Base-by-base conservation (phyloP, 2,113 vertebrate species). In the Psilopogon haemacephalus region DNA sequence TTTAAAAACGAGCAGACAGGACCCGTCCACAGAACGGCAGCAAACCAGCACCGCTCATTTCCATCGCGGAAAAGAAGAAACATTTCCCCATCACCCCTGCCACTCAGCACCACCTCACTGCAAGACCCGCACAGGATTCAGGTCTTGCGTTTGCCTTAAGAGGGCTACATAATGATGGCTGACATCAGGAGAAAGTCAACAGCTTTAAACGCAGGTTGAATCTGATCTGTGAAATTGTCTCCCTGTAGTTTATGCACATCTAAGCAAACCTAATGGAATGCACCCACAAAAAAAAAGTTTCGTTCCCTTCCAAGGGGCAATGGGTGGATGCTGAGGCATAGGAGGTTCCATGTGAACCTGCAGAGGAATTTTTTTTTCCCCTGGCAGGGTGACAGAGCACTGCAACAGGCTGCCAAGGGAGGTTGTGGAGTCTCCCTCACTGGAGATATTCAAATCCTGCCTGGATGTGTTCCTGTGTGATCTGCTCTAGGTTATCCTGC, bases 121-220 rank as follows among this genome's bases (percentile, higher is more conserved):
- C 68, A 50, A 1, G 8, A 12, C 28, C 40, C 9, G 11, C 28
- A 32, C 1, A 12, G 46, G 19, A 40, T 75, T 63, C 5, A 1
- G 11, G 35, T 65, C 7, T 48, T 18, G 18, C n/a, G n/a, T n/a
- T n/a, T 62, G 15, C 18, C 20, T 8, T 46, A 0, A 1, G 0
- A 35, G 40, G 9, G 9, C 9, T n/a, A 5, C 19, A 6, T 33
- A 37, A 16, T 1, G 2, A 16, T 23, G 46, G 11, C 37, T 50
- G 58, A 72, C 55, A 35, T 4, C 52, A 30, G 33, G 16, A 64
- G 17, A 38, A 70, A 67, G 15, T 3, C 35, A n/a, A 42, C 2
- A 3, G 9, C n/a, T 33, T 2, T 8, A 65, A 79, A 83, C 16
- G 37, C n/a, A 71, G 30, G 64, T 40, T 21, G 6, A 17, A 58